Evolutionary conservation across 1,140 invertebrate genomes (phyloP).

Genomic region (Eufriesea mexicana): DNA sequence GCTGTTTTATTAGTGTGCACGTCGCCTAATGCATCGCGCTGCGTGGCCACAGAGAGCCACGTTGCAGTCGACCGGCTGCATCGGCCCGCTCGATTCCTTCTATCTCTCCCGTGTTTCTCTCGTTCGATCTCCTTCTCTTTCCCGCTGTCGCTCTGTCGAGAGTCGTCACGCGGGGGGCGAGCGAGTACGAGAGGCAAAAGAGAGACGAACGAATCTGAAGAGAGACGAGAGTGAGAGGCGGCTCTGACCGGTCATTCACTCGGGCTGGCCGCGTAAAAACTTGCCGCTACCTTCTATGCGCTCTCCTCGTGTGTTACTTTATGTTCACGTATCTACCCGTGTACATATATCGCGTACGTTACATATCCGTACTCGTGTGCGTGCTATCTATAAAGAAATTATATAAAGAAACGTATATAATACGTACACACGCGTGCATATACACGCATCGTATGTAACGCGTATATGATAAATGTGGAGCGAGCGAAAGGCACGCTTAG

Average conservation of each 20-base stretch:
- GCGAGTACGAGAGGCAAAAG: background rate
- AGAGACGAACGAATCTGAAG: constrained; percentile 47
- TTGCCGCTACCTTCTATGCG: constrained; percentile 68
- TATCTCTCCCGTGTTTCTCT: constrained; percentile 5
- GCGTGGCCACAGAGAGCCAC: constrained; percentile 13
- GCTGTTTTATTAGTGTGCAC: constrained; percentile 35
- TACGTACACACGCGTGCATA: background rate
- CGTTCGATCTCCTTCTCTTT: constrained; percentile 20
- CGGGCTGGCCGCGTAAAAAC: constrained; percentile 72
- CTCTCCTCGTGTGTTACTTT: constrained; percentile 57
- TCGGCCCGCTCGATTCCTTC: constrained; percentile 26
- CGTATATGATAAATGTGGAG: background rate
- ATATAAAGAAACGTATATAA: background rate
- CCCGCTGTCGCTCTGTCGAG: constrained; percentile 20
- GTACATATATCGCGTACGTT: background rate
- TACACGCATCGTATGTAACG: background rate
- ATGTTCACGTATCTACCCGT: constrained; percentile 36
- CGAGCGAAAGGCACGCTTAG: constrained; percentile 22
- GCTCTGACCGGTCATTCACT: constrained; percentile 80
- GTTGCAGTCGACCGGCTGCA: constrained; percentile 45
- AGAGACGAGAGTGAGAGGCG: constrained; percentile 73
- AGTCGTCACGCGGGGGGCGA: constrained; percentile 28
- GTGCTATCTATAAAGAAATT: too few species aligned
- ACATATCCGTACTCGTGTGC: background rate
- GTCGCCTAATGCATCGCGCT: constrained; percentile 59